Evolutionary conservation across 2,888 invertebrate genomes (phyloP), one percentile per base, ranked within the genome.

Genomic region (Callosobruchus maculatus): DNA sequence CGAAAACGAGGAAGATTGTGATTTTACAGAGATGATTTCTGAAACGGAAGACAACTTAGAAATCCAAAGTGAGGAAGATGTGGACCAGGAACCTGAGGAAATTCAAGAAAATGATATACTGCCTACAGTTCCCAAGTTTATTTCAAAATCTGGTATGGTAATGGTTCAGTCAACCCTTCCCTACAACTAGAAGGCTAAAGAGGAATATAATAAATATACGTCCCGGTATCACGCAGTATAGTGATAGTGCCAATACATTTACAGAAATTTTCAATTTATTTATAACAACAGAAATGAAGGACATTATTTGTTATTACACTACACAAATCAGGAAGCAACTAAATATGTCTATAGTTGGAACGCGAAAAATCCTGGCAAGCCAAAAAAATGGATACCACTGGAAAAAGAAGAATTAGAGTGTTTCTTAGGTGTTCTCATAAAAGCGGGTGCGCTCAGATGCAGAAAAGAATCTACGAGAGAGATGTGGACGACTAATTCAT

Each of bases 391-490:
- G 72, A 20, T 13, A 22, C 13, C 30, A 31, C 70, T 74, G 70
- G 76, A 73, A 70, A 22, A 66, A 20, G 72, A 67, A 70, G 76
- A 76, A 30, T 70, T 76, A 20, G 72, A 73, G 67, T 67, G 70
- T 20, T 71, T 76, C 67, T 70, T 76, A 68, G 76, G 72, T 22
- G 73, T 76, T 26, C 73, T 74, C 30, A 18, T 76, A 49, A 72
- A 70, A 73, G 76, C 74, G 70, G 77, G 72, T 70, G 74, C 74
- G n/a, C 70, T 74, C 3, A 21, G 70, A 21, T 72, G 74, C 66
- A 75, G 74, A 74, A 77, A 73, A 22, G 72, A 75, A 70, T 75
- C 73, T 72, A 76, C 74, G 9, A n/a, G n/a, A n/a, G n/a, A n/a
- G n/a, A n/a, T n/a, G n/a, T n/a, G n/a, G n/a, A n/a, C n/a, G n/a